phyloP scores from a whole-genome alignment of 2,797 vertebrate genomes.

The Rhinophrynus dorsalis region DNA sequence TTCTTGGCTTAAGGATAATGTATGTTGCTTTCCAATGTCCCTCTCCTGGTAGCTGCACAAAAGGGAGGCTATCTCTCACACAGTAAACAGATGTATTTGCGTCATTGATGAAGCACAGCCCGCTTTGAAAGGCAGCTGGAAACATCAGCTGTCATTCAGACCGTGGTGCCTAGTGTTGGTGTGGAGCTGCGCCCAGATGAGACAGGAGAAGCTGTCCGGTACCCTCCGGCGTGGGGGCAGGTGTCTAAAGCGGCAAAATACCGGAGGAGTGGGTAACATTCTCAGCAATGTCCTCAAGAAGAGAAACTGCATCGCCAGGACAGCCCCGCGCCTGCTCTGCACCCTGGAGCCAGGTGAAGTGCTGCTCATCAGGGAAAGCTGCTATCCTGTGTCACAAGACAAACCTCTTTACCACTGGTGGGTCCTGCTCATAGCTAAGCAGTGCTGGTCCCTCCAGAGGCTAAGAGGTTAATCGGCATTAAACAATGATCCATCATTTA shows the following conservation, averaged over 20 bases:
- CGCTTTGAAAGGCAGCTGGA: background rate
- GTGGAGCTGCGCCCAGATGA: slow-evolving; percentile 58
- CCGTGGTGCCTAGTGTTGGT: too few relatives aligned
- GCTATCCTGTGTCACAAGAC: background rate
- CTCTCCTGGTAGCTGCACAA: background rate
- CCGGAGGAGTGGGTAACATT: slow-evolving; percentile 85
- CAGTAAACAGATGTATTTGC: background rate
- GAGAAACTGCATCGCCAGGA: slow-evolving; percentile 89
- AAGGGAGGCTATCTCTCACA: background rate
- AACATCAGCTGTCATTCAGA: too few relatives aligned
- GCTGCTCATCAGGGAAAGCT: too few relatives aligned
- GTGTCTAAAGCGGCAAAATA: slow-evolving; percentile 73
- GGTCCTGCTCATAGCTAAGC: too few relatives aligned
- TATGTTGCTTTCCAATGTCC: background rate
- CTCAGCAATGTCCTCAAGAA: slow-evolving; percentile 96
- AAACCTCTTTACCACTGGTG: too few relatives aligned
- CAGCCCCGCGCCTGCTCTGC: slow-evolving; percentile 92
- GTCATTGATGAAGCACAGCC: slow-evolving; percentile 12
- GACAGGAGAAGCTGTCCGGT: slow-evolving; percentile 77
- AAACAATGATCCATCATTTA: too few relatives aligned
- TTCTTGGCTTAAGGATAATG: too few relatives aligned
- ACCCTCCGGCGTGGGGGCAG: slow-evolving; percentile 79
- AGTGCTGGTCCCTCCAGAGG: background rate
- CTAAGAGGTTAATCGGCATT: too few relatives aligned
- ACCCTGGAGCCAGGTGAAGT: slow-evolving; percentile 98